A percentile compares a stretch with the other conserved stretches of the same genome.
Conservation (phyloP, 2,888 invertebrate species). For the Andricus curvator region DNA sequence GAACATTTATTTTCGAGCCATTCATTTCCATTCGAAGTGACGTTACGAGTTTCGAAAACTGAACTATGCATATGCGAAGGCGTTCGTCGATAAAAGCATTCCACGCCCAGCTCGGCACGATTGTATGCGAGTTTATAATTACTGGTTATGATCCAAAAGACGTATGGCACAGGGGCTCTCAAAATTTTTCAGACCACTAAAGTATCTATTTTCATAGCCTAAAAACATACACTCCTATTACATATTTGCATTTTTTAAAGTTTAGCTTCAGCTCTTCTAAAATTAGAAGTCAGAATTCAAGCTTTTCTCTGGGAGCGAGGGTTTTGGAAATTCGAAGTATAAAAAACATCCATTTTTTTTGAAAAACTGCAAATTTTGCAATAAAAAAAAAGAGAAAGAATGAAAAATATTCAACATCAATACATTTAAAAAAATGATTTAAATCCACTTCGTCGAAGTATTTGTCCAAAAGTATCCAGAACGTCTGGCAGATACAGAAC, state of each 20-base stretch:
- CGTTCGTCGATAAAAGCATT: conserved; percentile 39
- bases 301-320: neutral
- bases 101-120: conserved; percentile 68
- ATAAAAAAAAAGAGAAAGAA: neutral
- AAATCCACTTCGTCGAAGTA: neutral
- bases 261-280: neutral
- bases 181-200: conserved; percentile 29
- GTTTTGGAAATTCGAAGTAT: neutral
- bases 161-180: conserved; percentile 51
- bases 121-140: conserved; percentile 62
- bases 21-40: conserved; percentile 2
- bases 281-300: neutral
- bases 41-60: conserved; percentile 34
- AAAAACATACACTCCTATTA: neutral
- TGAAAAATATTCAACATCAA: no score
- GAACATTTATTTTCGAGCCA: conserved; percentile 27
- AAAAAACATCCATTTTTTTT: neutral
- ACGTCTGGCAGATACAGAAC: conserved; percentile 62
- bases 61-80: conserved; percentile 31
- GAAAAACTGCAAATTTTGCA: neutral
- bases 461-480: neutral
- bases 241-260: neutral
- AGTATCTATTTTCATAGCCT: neutral
- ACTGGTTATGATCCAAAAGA: conserved; percentile 55
- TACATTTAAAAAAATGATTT: neutral